Percentiles rank a stretch among this genome's conserved stretches.
Evolutionary conservation across 64 coral and sea anemone genomes (phyloP).

Genomic region (Porites lutea): DNA sequence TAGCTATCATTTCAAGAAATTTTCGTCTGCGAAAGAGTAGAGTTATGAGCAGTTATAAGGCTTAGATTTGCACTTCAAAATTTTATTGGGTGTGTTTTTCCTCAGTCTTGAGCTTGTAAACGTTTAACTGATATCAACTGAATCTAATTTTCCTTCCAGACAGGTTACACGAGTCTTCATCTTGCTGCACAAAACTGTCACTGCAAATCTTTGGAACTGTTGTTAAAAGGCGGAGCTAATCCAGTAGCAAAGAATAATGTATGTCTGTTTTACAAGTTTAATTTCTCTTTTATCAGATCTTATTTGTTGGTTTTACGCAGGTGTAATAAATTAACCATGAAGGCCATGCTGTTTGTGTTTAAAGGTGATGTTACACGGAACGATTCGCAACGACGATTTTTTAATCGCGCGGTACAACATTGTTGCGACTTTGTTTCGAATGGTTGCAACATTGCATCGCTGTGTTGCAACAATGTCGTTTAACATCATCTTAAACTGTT

Average conservation of each 20-base stretch:
- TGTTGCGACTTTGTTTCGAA: no score
- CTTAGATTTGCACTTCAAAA: no score
- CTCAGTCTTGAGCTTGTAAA: background rate
- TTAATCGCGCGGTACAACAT: no score
- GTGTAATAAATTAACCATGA: no score
- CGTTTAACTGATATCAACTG: background rate
- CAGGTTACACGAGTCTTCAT: constrained; percentile 78
- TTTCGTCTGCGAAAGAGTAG: no score
- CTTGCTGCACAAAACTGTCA: constrained; percentile 89
- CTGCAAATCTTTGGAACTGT: constrained; percentile 52
- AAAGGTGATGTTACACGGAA: no score
- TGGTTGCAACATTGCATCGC: background rate
- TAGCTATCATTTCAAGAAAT: no score
- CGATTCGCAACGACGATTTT: no score
- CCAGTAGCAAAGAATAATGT: constrained; percentile 87
- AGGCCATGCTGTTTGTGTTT: no score
- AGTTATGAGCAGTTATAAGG: no score
- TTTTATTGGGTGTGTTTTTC: no score
- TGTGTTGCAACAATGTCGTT: background rate
- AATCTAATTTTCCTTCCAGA: constrained; percentile 26
- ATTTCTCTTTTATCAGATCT: background rate
- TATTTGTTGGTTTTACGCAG: no score
- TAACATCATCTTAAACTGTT: background rate
- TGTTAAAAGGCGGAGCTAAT: constrained; percentile 58
- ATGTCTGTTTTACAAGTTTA: background rate